Evolutionary conservation across 2,113 vertebrate genomes (phyloP).

Genomic region (Myrmecophaga tridactyla): DNA sequence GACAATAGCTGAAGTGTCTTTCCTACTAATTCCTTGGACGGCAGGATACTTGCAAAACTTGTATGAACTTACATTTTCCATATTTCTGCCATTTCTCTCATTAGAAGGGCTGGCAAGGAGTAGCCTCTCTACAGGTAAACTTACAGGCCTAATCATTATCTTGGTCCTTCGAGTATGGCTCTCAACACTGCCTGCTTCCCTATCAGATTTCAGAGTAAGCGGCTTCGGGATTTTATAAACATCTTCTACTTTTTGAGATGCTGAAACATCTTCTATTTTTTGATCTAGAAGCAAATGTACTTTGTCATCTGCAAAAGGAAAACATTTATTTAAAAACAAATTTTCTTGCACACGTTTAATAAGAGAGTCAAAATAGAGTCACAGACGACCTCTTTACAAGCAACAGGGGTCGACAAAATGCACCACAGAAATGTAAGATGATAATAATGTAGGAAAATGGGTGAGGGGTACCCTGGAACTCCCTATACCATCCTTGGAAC

Average conservation of each 20-base stretch:
- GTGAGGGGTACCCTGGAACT: too few relatives aligned
- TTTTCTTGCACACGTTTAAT: neutral
- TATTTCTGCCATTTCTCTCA: constrained; percentile 87
- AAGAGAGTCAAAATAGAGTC: neutral
- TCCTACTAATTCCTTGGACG: constrained; percentile 91
- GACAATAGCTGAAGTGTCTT: constrained; percentile 78
- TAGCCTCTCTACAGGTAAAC: constrained; percentile 88
- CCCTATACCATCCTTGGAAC: too few relatives aligned
- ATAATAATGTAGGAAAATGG: too few relatives aligned
- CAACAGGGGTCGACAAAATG: too few relatives aligned
- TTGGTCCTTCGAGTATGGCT: constrained; percentile 87
- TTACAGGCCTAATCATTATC: constrained; percentile 86
- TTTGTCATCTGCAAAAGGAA: constrained; percentile 80
- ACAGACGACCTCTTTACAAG: neutral
- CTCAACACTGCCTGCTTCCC: constrained; percentile 85
- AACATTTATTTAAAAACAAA: constrained; percentile 34
- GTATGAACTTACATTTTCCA: constrained; percentile 71
- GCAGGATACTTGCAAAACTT: constrained; percentile 82
- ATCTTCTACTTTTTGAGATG: constrained; percentile 75
- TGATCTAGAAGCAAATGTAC: constrained; percentile 72
- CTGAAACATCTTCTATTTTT: constrained; percentile 76
- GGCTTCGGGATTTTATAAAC: constrained; percentile 59
- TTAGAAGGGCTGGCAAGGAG: constrained; percentile 81
- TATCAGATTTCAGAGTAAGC: constrained; percentile 78
- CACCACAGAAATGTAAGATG: too few relatives aligned